These are phyloP conservation scores for Allophyes oxyacanthae DNA, from an alignment of 2,888 invertebrate genomes.

Conservation along the genomic window DNA sequence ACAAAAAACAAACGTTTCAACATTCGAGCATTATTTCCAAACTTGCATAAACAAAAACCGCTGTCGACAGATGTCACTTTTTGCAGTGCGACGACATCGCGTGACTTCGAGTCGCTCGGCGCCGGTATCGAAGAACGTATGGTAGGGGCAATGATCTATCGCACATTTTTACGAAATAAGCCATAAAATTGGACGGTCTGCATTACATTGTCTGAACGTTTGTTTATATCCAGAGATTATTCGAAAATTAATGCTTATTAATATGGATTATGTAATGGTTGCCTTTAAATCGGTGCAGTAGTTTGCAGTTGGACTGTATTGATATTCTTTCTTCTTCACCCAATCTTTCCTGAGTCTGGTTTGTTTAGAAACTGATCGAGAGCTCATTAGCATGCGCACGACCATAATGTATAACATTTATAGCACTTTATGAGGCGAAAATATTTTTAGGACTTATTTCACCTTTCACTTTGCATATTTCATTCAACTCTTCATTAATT, in stretches of 20 bases:
- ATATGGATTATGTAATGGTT: slow-evolving; percentile 12
- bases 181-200: slow-evolving; percentile 80
- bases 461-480: slow-evolving; percentile 4
- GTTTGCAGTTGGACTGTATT: background rate
- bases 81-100: slow-evolving; percentile 60
- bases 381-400: too few relatives aligned
- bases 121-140: slow-evolving; percentile 54
- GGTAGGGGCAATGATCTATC: slow-evolving; percentile 80
- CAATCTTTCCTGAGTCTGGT: too few relatives aligned
- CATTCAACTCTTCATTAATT: slow-evolving; percentile 12
- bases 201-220: slow-evolving; percentile 63
- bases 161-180: slow-evolving; percentile 83
- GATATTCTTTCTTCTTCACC: too few relatives aligned
- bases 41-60: slow-evolving; percentile 40
- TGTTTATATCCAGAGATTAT: slow-evolving; percentile 37
- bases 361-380: too few relatives aligned
- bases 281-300: slow-evolving; percentile 7
- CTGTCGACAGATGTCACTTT: slow-evolving; percentile 59
- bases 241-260: slow-evolving; percentile 50
- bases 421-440: background rate
- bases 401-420: too few relatives aligned
- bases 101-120: slow-evolving; percentile 57
- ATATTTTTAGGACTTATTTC: background rate
- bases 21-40: slow-evolving; percentile 37
- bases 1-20: slow-evolving; percentile 27